Percentiles rank a stretch among this genome's conserved stretches.
phyloP scores from a whole-genome alignment of 2,797 vertebrate species.

The Acanthopagrus latus region DNA sequence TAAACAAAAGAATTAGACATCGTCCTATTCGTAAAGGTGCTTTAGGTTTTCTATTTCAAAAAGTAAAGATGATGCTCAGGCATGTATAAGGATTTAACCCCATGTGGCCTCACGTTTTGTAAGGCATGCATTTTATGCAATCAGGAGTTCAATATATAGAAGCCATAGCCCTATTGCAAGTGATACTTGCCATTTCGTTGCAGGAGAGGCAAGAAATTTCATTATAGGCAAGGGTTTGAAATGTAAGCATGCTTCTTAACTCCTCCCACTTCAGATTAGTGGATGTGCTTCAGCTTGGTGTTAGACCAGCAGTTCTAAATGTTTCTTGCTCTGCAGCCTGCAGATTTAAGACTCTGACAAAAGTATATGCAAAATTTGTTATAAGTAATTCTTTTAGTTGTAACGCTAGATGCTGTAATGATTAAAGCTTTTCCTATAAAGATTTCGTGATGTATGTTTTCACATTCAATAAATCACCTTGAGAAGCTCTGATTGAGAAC shows the following conservation, averaged over 20 bases:
- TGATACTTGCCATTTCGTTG: conserved; percentile 57
- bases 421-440: conserved; percentile 13
- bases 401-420: conserved; percentile 1
- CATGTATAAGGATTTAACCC: conserved; percentile 9
- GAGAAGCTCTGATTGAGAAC: conserved; percentile 28
- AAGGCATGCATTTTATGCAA: conserved; percentile 64
- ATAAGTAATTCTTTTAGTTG: not conserved
- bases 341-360: not conserved
- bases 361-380: not conserved
- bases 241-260: conserved; percentile 56
- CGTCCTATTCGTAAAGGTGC: not conserved
- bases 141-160: conserved; percentile 21
- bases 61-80: conserved; percentile 18
- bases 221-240: conserved; percentile 73
- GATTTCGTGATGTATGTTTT: conserved; percentile 13
- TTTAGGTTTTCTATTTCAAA: conserved; percentile 13
- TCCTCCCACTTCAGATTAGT: conserved; percentile 28
- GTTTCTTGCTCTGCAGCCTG: not conserved
- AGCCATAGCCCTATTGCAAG: conserved; percentile 68
- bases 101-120: conserved; percentile 43
- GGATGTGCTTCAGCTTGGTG: conserved; percentile 47
- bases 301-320: conserved; percentile 47
- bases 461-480: conserved; percentile 26
- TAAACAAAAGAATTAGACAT: not conserved
- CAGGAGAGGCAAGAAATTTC: conserved; percentile 53